These are phyloP conservation scores for Corythoichthys haematopterus DNA, from an alignment of 2,113 vertebrate species.

Conservation along the genomic window DNA sequence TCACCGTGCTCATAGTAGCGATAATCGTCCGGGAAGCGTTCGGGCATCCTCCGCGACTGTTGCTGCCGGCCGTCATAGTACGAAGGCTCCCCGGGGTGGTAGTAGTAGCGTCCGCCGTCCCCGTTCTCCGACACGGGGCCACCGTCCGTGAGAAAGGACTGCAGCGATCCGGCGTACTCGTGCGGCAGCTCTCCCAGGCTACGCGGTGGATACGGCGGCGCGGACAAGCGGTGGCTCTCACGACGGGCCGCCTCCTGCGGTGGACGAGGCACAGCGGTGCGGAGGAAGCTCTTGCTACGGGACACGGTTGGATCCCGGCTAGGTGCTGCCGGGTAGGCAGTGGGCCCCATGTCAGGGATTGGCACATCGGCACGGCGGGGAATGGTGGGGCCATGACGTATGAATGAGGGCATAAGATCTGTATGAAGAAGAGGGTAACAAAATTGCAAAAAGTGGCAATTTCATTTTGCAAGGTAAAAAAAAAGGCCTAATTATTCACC, in stretches of 20 bases:
- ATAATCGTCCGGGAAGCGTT: conserved; percentile 84
- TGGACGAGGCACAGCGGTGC: conserved; percentile 76
- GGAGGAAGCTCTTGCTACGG: conserved; percentile 86
- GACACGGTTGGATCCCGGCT: conserved; percentile 75
- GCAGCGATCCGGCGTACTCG: conserved; percentile 85
- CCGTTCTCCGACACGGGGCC: conserved; percentile 82
- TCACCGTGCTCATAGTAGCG: conserved; percentile 88
- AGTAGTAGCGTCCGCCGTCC: conserved; percentile 80
- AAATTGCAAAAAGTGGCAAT: background rate
- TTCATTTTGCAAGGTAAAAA: no score
- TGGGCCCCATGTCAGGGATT: conserved; percentile 74
- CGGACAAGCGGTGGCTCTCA: conserved; percentile 90
- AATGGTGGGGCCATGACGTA: conserved; percentile 96
- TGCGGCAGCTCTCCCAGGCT: conserved; percentile 81
- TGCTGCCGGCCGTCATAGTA: conserved; percentile 76
- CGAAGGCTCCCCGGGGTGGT: conserved; percentile 75
- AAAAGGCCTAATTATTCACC: no score
- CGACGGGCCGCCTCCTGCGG: conserved; percentile 83
- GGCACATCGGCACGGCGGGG: conserved; percentile 87
- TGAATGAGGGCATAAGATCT: conserved; percentile 98
- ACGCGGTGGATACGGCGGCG: conserved; percentile 84
- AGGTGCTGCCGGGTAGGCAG: conserved; percentile 67
- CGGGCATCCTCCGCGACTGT: conserved; percentile 68
- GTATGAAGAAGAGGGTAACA: conserved; percentile 16
- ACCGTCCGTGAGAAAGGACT: conserved; percentile 83